Conservation (phyloP, 92 coral and sea anemone genomes). For the Ricordea florida region DNA sequence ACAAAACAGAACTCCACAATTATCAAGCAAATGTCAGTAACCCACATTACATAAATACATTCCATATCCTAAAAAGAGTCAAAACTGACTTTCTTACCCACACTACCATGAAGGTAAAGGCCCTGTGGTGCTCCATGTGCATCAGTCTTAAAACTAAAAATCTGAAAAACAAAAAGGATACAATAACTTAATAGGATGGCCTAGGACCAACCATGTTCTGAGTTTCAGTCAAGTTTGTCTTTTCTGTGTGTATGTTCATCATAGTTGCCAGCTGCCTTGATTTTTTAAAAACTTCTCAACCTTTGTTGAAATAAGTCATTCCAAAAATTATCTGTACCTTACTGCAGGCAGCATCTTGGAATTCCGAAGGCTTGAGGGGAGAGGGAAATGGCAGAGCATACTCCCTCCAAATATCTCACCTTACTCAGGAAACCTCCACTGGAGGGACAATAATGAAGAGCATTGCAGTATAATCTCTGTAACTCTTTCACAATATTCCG, state of each 20-base stretch:
- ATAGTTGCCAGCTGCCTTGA: no score
- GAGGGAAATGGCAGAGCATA: no score
- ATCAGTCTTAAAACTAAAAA: slow-evolving; percentile 53
- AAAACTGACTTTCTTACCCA: slow-evolving; percentile 68
- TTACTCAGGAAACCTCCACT: slow-evolving; percentile 64
- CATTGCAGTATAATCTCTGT: slow-evolving; percentile 51
- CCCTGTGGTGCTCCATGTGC: slow-evolving; percentile 68
- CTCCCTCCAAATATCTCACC: slow-evolving; percentile 51
- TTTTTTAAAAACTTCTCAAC: no score
- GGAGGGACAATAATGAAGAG: slow-evolving; percentile 54
- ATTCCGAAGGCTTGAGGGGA: no score
- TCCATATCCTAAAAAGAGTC: background rate
- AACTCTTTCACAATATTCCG: slow-evolving; percentile 61
- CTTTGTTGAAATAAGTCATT: no score
- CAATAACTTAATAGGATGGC: background rate
- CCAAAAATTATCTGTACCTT: no score
- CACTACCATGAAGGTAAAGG: slow-evolving; percentile 86
- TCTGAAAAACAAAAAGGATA: slow-evolving; percentile 29
- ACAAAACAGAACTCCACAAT: no score
- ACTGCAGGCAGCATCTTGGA: no score
- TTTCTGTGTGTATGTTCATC: no score
- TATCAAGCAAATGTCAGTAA: no score
- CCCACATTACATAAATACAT: no score
- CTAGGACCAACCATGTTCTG: background rate
- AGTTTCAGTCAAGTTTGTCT: background rate